These are phyloP conservation scores for Aleiodes leptofemur DNA, from an alignment of 2,888 invertebrate genomes.

Conservation along the genomic window DNA sequence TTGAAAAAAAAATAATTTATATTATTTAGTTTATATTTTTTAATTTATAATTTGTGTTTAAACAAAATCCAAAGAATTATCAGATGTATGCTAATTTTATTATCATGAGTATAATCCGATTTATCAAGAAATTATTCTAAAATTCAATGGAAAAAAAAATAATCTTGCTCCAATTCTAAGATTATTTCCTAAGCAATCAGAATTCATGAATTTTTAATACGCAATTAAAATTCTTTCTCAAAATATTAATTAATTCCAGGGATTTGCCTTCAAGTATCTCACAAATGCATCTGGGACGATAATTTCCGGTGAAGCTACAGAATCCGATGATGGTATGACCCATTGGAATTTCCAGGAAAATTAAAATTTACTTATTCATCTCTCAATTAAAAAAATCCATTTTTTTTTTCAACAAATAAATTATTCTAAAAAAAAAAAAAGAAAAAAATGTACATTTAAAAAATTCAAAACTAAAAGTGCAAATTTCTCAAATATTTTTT, in stretches of 20 bases:
- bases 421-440: too few species aligned
- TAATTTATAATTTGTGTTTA: too few species aligned
- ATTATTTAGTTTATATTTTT: too few species aligned
- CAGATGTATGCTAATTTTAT: too few species aligned
- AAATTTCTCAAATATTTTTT: too few species aligned
- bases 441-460: too few species aligned
- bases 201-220: constrained; percentile 26
- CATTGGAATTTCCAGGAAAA: not conserved
- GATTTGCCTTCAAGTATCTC: constrained; percentile 61
- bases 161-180: too few species aligned
- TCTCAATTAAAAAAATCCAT: constrained; percentile 6
- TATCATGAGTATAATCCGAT: constrained; percentile 51
- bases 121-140: not conserved
- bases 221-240: not conserved
- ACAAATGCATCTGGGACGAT: constrained; percentile 69
- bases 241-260: constrained; percentile 60
- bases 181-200: too few species aligned
- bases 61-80: too few species aligned
- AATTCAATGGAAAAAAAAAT: not conserved
- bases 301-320: constrained; percentile 72
- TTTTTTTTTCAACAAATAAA: too few species aligned
- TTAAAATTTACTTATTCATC: constrained; percentile 17
- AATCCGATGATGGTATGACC: constrained; percentile 71
- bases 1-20: too few species aligned
- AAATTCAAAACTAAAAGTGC: too few species aligned